Base-by-base conservation (phyloP, 2,113 vertebrate genomes). In the Ovis canadensis region DNA sequence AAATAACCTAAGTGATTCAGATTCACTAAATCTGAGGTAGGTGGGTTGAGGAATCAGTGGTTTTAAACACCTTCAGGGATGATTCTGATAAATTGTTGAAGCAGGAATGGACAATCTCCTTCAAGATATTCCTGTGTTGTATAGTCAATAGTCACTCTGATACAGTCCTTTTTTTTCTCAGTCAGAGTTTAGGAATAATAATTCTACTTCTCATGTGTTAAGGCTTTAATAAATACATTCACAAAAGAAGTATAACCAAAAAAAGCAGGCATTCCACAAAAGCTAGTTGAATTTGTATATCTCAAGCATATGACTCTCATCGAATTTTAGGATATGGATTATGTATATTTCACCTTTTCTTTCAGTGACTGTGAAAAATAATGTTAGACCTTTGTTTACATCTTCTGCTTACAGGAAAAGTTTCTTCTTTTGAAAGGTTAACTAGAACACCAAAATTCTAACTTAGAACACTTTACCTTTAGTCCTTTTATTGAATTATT, bases 321-420 rank as follows among this genome's bases (percentile, higher is more conserved):
- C 48, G 19, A 33, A 78, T 82, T 31, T 77, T 74, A 50, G 33
- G 54, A 10, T 59, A 48, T 88, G 17, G 88, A 90, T 96, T 96
- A 97, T 87, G 95, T 89, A 89, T 95, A 59, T 40, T 90, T 97
- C 64, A 94, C n/a, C 59, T 96, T 96, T 97, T 59, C 81, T 95
- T 87, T 57, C 25, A 77, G 57, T 88, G 94, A 96, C 88, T 50
- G 88, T 95, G 95, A 95, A 96, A 95, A 97, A 81, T 81, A 74
- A 3, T 94, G 80, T 74, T 86, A 90, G 77, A 88, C 3, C 16
- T 86, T 85, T 95, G 82, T 60, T 95, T 90, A 43, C 17, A 91
- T 27, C 54, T 94, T 50, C 17, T 92, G 48, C 16, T 96, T 85
- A 91, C 7, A 85, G 21, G 29, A 74, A 88, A 93, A 67, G 1